Evolutionary conservation across 2,113 vertebrate genomes (phyloP).

Genomic region (Ceyx melanurus): DNA sequence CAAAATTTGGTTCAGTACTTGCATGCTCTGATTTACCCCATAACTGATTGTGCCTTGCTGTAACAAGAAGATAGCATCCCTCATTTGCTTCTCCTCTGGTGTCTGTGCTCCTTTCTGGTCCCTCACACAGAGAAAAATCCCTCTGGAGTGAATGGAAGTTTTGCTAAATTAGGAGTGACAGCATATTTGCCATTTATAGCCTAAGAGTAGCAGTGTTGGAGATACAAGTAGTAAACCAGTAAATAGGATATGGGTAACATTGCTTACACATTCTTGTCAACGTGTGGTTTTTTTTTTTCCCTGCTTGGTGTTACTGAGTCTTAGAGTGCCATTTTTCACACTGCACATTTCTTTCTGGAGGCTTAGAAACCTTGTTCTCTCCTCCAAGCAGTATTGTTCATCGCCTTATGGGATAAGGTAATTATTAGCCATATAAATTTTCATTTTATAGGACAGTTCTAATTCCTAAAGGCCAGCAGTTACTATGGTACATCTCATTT

Average conservation of each 20-base stretch:
- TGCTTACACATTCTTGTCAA: neutral
- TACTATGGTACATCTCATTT: conserved; percentile 5
- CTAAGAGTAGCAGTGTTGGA: neutral
- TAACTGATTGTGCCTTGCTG: neutral
- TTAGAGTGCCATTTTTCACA: neutral
- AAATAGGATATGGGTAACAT: neutral
- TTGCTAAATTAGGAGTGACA: conserved; percentile 31
- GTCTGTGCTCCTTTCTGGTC: neutral
- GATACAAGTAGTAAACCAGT: neutral
- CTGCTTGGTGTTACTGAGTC: neutral
- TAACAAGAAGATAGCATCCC: neutral
- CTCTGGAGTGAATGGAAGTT: neutral
- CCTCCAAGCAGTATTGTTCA: neutral
- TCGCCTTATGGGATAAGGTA: conserved; percentile 44
- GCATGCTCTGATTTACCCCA: neutral
- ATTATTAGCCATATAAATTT: conserved; percentile 65
- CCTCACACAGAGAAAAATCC: neutral
- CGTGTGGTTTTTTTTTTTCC: neutral
- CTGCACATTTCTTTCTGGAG: conserved; percentile 6
- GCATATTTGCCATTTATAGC: conserved; percentile 13
- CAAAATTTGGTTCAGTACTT: neutral
- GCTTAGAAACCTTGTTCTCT: conserved; percentile 22
- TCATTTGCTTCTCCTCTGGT: neutral
- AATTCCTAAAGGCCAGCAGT: conserved; percentile 38
- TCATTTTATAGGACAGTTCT: conserved; percentile 55